Evolutionary conservation across 2,888 invertebrate species (phyloP), one percentile per base, ranked within the genome.

Genomic region (Cantharis flavilabris): DNA sequence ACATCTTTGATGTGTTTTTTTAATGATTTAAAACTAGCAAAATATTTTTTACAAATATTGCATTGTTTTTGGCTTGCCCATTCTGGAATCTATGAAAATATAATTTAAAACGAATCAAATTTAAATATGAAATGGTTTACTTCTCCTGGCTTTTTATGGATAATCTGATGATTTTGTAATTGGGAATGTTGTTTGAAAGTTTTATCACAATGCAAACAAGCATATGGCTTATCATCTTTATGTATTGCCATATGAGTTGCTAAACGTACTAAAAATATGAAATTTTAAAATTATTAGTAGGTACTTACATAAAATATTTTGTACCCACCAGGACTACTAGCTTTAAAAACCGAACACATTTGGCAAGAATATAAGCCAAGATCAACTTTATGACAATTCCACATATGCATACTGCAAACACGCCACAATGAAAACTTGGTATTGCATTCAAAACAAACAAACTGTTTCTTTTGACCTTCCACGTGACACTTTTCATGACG

Each of bases 1-100:
- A 95, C 94, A 0, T 92, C 90, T 84, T 93, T 92, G 62, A 93
- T 90, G 82, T 94, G 94, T 84, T 92, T 92, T 75, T 93, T 93
- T 9, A 94, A 86, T 74, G 91, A 91, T 85, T 93, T 93, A 0
- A 92, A 91, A 83, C 93, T 93, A 0, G 93, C 92, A 86, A 94
- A 94, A 70, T 89, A 90, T 71, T 93, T 90, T 63, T 91, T 90
- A 84, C 95, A 95, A 70, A 93, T 91, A 72, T 92, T 91, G 83
- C 95, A 95, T 14, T 91, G 91, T 82, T 92, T 92, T 62, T 92
- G 90, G 0, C 91, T 90, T 79, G 92, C 91, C 90, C 93, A 90
- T 69, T 82, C 81, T 9, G 86, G 85, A 49, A 84, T 67, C 85
- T 86, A 28, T 20, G 69, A 62, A 16, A 14, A 69, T 20, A 69